A percentile compares a stretch with the other conserved stretches of the same genome.
Conservation (phyloP, 2,888 invertebrate species). For the Papilio elwesi region DNA sequence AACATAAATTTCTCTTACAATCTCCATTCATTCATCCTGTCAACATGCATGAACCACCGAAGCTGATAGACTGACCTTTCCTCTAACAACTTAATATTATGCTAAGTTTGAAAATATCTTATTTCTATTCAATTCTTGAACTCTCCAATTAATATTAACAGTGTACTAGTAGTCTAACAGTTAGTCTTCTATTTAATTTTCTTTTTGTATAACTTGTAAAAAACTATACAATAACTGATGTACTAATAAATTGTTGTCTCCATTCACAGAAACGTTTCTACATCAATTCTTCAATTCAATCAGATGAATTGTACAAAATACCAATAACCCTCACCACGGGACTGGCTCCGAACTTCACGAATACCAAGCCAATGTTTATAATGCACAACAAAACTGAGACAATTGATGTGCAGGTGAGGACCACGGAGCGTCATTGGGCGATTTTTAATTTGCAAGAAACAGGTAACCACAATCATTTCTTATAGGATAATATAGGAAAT, state of each 20-base stretch:
- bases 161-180: no score
- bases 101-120: no score
- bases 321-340: constrained; percentile 73
- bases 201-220: no score
- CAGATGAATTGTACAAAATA: constrained; percentile 70
- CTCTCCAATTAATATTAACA: no score
- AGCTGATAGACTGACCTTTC: no score
- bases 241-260: background rate
- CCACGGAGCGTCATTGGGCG: constrained; percentile 68
- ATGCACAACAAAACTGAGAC: constrained; percentile 61
- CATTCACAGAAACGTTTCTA: constrained; percentile 72
- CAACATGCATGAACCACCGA: no score
- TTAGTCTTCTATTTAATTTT: no score
- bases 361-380: constrained; percentile 69
- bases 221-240: no score
- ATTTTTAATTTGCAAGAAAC: constrained; percentile 85
- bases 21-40: no score
- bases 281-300: constrained; percentile 57
- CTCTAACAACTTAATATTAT: no score
- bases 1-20: no score
- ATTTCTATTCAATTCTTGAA: no score
- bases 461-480: constrained; percentile 72
- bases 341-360: constrained; percentile 58
- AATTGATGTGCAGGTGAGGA: constrained; percentile 54
- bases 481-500: background rate